phyloP scores from a whole-genome alignment of 2,113 vertebrate genomes.

The Halichoeres trimaculatus region DNA sequence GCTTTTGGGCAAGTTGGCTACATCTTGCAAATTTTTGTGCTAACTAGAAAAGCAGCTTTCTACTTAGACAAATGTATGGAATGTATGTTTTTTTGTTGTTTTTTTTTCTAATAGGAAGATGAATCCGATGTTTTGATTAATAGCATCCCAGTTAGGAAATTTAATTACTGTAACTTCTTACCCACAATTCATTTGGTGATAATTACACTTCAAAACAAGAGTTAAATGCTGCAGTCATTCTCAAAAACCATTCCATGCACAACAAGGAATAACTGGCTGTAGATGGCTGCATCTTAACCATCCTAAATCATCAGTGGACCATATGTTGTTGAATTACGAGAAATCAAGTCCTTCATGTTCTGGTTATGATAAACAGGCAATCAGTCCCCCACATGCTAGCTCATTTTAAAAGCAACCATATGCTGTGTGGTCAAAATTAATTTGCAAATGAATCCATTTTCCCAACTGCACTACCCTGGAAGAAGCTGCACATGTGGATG shows the following conservation, averaged over 20 bases:
- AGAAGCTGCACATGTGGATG: slow-evolving; percentile 19
- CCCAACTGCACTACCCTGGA: slow-evolving; percentile 13
- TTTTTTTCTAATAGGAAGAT: no score
- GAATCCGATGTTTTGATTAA: no score
- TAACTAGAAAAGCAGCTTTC: no score
- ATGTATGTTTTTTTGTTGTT: no score
- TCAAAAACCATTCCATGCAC: neutral
- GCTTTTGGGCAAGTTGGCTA: no score
- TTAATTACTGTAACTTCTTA: no score
- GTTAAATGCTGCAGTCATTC: no score
- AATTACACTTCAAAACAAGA: no score
- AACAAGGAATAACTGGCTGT: neutral
- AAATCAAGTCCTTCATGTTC: neutral
- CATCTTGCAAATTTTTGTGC: no score
- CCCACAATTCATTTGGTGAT: no score
- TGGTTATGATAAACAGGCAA: slow-evolving; percentile 17
- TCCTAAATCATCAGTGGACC: neutral
- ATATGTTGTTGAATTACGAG: neutral
- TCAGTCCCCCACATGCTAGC: neutral
- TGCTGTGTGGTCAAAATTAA: slow-evolving; percentile 7
- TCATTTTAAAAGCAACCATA: neutral
- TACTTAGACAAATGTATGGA: no score
- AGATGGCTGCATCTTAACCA: neutral
- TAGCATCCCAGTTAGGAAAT: no score
- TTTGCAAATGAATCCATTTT: slow-evolving; percentile 12